Percentiles rank a stretch among this genome's conserved stretches.
These are phyloP conservation scores for Turdus rufiventris DNA, from an alignment of 2,113 vertebrate genomes.

Conservation along the genomic window DNA sequence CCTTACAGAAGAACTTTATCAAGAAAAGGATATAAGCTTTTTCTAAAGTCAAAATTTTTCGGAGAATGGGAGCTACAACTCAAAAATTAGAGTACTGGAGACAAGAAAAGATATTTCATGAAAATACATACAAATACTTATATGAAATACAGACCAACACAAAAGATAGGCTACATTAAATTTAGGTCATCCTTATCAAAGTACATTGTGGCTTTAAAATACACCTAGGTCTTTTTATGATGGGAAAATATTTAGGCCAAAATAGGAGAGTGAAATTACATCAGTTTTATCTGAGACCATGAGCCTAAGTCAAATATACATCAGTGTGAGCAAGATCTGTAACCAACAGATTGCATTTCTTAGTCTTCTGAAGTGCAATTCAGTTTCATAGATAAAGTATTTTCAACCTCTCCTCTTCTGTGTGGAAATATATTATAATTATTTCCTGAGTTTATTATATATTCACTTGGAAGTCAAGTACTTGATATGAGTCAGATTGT, in stretches of 20 bases:
- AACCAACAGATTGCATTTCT: neutral
- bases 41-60: neutral
- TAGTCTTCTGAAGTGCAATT: neutral
- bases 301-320: neutral
- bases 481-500: neutral
- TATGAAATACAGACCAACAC: neutral
- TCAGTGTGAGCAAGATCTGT: neutral
- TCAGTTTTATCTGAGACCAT: neutral
- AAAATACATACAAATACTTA: neutral
- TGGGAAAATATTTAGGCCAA: neutral
- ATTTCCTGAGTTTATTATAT: neutral
- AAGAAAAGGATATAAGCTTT: neutral
- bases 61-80: neutral
- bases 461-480: neutral
- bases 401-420: neutral
- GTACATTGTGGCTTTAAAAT: neutral
- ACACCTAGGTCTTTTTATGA: neutral
- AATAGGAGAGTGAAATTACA: neutral
- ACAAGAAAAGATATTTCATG: neutral
- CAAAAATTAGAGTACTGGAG: neutral
- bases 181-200: neutral
- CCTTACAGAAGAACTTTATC: neutral
- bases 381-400: neutral
- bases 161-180: fast-evolving
- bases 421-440: neutral